Percentiles rank a stretch among this genome's conserved stretches.
These are phyloP conservation scores for Characodon lateralis DNA, from an alignment of 2,797 vertebrate genomes.

Conservation along the genomic window DNA sequence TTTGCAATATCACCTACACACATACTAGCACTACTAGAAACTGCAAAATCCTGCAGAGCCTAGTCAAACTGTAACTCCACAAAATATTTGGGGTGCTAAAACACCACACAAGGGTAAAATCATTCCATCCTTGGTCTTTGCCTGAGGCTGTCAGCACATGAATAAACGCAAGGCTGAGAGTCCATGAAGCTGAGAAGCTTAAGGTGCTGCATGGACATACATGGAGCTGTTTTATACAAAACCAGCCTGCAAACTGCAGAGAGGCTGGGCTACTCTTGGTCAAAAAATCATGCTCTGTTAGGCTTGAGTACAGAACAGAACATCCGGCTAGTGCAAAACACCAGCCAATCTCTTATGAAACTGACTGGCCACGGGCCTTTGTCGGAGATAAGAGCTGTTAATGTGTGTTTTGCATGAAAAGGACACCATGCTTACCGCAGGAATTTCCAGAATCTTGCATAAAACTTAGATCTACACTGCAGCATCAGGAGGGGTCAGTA, in stretches of 20 bases:
- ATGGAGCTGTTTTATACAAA: constrained; percentile 60
- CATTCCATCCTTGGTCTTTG: constrained; percentile 45
- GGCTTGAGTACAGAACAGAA: constrained; percentile 25
- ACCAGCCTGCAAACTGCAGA: constrained; percentile 21
- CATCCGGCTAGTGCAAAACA: constrained; percentile 36
- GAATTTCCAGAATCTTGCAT: constrained; percentile 46
- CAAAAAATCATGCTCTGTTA: constrained; percentile 45
- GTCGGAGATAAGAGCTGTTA: constrained; percentile 26
- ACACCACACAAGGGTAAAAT: constrained; percentile 17
- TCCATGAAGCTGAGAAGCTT: constrained; percentile 44
- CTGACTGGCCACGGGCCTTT: constrained; percentile 35
- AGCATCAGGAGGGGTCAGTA: constrained; percentile 1
- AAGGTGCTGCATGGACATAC: constrained; percentile 61
- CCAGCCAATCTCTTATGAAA: constrained; percentile 54
- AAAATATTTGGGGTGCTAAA: neutral
- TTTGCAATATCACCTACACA: too few species aligned
- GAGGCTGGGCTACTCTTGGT: constrained; percentile 19
- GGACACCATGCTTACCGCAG: constrained; percentile 20
- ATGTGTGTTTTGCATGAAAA: constrained; percentile 43
- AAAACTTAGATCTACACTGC: constrained; percentile 39
- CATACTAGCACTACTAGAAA: neutral
- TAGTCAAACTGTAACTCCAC: neutral
- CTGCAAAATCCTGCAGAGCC: neutral
- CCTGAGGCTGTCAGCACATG: constrained; percentile 27
- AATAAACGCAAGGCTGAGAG: constrained; percentile 46